phyloP scores from a whole-genome alignment of 1,140 invertebrate genomes.

The Sitobion miscanthi region DNA sequence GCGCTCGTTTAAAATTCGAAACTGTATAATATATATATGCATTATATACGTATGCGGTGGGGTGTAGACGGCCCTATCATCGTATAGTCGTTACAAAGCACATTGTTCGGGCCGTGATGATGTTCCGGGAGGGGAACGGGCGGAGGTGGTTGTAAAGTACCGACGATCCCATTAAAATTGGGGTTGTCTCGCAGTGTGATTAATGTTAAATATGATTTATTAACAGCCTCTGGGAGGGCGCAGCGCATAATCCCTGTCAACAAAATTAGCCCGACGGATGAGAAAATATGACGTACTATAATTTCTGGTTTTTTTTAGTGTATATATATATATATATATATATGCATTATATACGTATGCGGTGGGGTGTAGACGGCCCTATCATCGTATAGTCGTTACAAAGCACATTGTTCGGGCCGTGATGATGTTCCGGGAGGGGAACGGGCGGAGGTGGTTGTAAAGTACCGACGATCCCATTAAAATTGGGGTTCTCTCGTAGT shows the following conservation, averaged over 20 bases:
- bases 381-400: not conserved
- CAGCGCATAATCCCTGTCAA: slow-evolving; percentile 44
- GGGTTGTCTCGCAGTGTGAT: slow-evolving; percentile 53
- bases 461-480: slow-evolving; percentile 53
- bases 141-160: slow-evolving; percentile 26
- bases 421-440: not conserved
- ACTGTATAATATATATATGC: not conserved
- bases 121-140: not conserved
- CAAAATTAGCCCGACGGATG: slow-evolving; percentile 53
- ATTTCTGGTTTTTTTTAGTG: slow-evolving; percentile 16
- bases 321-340: not conserved
- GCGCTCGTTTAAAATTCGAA: not conserved
- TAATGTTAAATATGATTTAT: slow-evolving; percentile 56
- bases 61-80: not conserved
- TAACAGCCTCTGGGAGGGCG: slow-evolving; percentile 25
- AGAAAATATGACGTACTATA: slow-evolving; percentile 39
- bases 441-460: not conserved
- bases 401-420: slow-evolving; percentile 18
- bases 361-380: not conserved
- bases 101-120: slow-evolving; percentile 9
- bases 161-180: slow-evolving; percentile 54
- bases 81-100: slow-evolving; percentile 9
- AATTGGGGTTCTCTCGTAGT: slow-evolving; percentile 49
- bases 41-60: not conserved
- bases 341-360: not conserved